Base-by-base conservation (phyloP, 2,797 vertebrate species). In the Stomatorhinus walkeri region DNA sequence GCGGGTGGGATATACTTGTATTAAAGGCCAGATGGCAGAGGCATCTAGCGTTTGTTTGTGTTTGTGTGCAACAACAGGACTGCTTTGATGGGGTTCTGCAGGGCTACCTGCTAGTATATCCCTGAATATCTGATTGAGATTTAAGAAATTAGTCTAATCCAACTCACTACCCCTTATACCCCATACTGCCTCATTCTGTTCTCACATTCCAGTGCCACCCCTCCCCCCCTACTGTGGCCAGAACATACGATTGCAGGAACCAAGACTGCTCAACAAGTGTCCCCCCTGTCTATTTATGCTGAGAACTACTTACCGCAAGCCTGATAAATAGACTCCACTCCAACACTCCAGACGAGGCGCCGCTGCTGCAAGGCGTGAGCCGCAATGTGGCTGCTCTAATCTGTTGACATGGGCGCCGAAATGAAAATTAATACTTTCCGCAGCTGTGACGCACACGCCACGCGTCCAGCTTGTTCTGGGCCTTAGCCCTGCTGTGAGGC, bases 171-270 rank as follows among this genome's bases (percentile, higher is more conserved):
- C 2, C 24, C 87, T 88, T 68, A 90, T 43, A 12, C 36, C 9
- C 96, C 95, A 93, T 94, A 92, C 90, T 94, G 92, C 90, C 92
- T 89, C 91, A 19, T 79, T 79, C 14, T 79, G 3, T 43, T 36
- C 68, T 79, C 72, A 8, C 72, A 79, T 79, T 79, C 72, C 72
- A 43, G 72, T 2, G 16, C 36, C 36, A 36, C 12, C 1, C 32
- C 32, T 2, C 32, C 72, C 4, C 36, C 36, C 36, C 36, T 43
- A 43, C 72, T 43, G 36, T 79, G 36, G 72, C 72, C 72, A 36
- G 72, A 79, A 79, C 16, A 19, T 43, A 52, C 9, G n/a, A 28
- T 49, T 22, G 22, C 22, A 49, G 48, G 43, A 46, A 85, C 46
- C n/a, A 85, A 28, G 83, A 22, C 48, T 32, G 46, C 49, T 52